Evolutionary conservation across 1,140 invertebrate genomes (phyloP).

Genomic region (Campoletis sonorensis): DNA sequence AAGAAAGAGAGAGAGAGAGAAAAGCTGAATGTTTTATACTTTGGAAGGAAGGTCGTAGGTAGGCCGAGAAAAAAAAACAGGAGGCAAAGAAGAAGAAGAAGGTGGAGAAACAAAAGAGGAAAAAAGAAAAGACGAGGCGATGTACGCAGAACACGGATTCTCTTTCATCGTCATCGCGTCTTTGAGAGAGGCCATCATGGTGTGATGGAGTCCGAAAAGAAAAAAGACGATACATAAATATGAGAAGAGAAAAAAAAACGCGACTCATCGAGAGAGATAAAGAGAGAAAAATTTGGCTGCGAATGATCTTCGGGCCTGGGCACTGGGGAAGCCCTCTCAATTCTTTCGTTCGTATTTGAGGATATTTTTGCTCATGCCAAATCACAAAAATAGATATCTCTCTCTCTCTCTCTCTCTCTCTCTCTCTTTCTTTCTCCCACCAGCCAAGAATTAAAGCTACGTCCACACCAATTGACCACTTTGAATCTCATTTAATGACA

Average conservation of each 20-base stretch:
- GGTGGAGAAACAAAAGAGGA: not conserved
- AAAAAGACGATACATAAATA: not conserved
- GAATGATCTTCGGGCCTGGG: constrained; percentile 46
- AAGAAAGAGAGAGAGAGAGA: not conserved
- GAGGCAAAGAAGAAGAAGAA: constrained; percentile 7
- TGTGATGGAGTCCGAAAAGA: constrained; percentile 11
- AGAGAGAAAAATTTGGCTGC: too few species aligned
- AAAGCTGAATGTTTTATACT: not conserved
- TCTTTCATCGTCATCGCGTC: constrained; percentile 18
- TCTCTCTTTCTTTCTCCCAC: constrained; percentile 34
- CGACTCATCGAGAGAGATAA: not conserved
- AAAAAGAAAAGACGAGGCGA: constrained; percentile 15
- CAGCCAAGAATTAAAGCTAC: not conserved
- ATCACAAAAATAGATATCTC: constrained; percentile 58
- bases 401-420: constrained; percentile 37
- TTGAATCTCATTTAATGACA: constrained; percentile 6
- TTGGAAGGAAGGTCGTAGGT: constrained; percentile 35
- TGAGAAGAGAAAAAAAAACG: not conserved
- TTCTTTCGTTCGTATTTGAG: constrained; percentile 48
- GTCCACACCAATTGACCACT: constrained; percentile 3
- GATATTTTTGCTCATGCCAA: constrained; percentile 59
- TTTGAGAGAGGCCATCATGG: not conserved
- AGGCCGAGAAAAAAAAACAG: constrained; percentile 9
- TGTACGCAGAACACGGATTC: not conserved
- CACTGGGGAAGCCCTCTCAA: constrained; percentile 61